Evolutionary conservation across 2,113 vertebrate species (phyloP).

Genomic region (Prolemur simus): DNA sequence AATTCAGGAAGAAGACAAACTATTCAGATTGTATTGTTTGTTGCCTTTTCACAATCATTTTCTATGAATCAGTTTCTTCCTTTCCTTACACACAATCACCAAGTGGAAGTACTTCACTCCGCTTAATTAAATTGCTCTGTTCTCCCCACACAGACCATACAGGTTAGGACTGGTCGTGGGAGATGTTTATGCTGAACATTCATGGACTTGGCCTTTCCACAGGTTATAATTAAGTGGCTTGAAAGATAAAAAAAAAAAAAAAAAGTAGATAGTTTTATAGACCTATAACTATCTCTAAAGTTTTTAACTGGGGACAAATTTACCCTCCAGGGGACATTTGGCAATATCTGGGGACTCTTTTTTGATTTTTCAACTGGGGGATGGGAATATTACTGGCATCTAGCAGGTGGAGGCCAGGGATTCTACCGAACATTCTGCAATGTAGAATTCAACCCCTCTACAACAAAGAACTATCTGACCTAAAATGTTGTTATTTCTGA

Average conservation of each 20-base stretch:
- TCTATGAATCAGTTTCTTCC: background rate
- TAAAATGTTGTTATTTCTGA: background rate
- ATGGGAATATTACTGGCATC: too few species aligned
- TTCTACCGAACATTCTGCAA: background rate
- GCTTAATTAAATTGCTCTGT: background rate
- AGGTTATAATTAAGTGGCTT: background rate
- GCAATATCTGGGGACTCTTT: background rate
- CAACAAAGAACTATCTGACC: background rate
- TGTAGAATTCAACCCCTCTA: accelerated
- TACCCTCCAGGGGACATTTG: background rate
- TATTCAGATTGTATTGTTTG: background rate
- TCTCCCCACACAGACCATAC: background rate
- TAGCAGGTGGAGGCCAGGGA: background rate
- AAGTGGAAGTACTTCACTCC: background rate
- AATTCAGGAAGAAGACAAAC: background rate
- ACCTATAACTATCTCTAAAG: background rate
- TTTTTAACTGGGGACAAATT: background rate
- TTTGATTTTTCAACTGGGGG: background rate
- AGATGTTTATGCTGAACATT: background rate
- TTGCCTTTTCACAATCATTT: background rate
- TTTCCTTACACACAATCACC: background rate
- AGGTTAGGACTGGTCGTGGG: background rate
- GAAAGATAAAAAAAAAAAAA: background rate
- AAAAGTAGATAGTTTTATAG: background rate
- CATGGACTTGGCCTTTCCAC: background rate